Percentiles rank a stretch among this genome's conserved stretches.
Evolutionary conservation across 35 echinoderm and acorn worm species (phyloP).

Genomic region (Ophiothrix spiculata): DNA sequence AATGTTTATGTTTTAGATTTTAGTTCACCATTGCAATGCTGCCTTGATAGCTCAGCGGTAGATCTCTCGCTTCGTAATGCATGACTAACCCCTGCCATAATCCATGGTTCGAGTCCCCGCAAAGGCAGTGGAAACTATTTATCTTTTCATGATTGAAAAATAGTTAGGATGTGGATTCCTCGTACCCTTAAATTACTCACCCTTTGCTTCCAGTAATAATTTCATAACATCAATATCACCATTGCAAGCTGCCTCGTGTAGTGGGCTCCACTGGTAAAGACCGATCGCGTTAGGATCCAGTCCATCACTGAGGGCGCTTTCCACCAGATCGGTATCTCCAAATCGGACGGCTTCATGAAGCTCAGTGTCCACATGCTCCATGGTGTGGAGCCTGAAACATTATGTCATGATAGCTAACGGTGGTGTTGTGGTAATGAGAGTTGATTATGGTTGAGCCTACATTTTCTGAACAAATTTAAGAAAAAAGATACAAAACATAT

Average conservation of each 20-base stretch:
- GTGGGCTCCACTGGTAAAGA: conserved; percentile 72
- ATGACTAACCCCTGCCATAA: too few relatives aligned
- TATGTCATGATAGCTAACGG: not conserved
- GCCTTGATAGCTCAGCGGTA: too few relatives aligned
- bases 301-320: conserved; percentile 67
- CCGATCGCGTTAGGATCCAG: conserved; percentile 81
- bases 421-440: not conserved
- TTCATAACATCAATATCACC: conserved; percentile 80
- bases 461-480: too few relatives aligned
- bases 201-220: conserved; percentile 65
- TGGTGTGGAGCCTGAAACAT: not conserved
- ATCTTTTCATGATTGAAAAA: too few relatives aligned
- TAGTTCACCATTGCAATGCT: too few relatives aligned
- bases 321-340: conserved; percentile 76
- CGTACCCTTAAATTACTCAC: conserved; percentile 31
- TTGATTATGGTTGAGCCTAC: not conserved
- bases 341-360: conserved; percentile 88
- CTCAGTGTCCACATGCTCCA: conserved; percentile 62
- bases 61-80: too few relatives aligned
- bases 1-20: too few relatives aligned
- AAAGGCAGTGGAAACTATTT: too few relatives aligned
- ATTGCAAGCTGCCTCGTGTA: conserved; percentile 87
- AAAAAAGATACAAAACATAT: too few relatives aligned
- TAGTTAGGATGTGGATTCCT: too few relatives aligned
- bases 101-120: too few relatives aligned